Evolutionary conservation across 2,113 vertebrate genomes (phyloP).

Genomic region (Ameiurus melas): DNA sequence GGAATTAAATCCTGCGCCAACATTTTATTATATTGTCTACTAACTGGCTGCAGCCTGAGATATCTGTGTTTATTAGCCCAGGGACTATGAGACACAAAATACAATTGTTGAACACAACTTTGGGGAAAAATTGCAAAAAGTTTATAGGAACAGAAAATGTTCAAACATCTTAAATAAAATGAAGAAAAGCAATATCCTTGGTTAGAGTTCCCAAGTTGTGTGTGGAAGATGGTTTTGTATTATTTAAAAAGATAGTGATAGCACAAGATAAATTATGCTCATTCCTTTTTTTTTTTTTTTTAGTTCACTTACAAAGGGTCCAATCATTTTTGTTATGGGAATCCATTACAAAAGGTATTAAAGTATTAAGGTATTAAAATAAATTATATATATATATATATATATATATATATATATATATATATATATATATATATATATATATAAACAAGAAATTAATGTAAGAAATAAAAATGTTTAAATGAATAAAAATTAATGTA

Average conservation of each 20-base stretch:
- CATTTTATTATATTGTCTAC: constrained; percentile 33
- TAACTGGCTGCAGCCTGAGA: not conserved
- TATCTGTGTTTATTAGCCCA: not conserved
- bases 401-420: no score
- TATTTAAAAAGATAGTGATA: not conserved
- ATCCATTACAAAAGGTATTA: no score
- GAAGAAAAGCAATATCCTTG: not conserved
- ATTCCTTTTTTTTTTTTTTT: not conserved
- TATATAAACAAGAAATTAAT: no score
- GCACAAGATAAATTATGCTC: not conserved
- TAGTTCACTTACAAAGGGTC: not conserved
- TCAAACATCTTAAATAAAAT: not conserved
- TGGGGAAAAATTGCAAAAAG: not conserved
- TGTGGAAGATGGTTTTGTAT: not conserved
- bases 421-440: no score
- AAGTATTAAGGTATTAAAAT: no score
- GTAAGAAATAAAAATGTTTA: no score
- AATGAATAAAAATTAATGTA: no score
- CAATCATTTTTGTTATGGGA: not conserved
- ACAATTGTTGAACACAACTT: not conserved
- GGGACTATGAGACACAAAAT: not conserved
- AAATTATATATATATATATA: no score
- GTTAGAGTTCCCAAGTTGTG: not conserved
- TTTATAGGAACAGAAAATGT: not conserved
- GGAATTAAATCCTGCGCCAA: constrained; percentile 23